Conservation (phyloP, 2,888 invertebrate species). For the Coelogynopora nodosa region DNA sequence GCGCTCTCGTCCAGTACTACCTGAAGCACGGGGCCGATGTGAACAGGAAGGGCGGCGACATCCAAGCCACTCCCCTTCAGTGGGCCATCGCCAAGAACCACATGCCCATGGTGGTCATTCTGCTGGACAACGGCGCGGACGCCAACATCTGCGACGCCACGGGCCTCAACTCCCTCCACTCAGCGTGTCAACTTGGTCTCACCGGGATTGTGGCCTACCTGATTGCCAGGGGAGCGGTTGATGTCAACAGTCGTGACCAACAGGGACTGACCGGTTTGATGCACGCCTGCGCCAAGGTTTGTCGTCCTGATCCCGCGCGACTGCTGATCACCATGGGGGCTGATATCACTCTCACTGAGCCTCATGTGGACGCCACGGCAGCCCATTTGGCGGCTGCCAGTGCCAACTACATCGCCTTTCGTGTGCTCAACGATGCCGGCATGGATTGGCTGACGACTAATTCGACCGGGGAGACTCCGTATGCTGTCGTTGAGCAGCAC, state of each 20-base stretch:
- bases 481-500: background rate
- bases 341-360: slow-evolving; percentile 77
- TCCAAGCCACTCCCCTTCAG: slow-evolving; percentile 90
- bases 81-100: slow-evolving; percentile 82
- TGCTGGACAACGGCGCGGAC: slow-evolving; percentile 81
- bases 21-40: slow-evolving; percentile 80
- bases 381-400: slow-evolving; percentile 93
- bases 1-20: slow-evolving; percentile 66
- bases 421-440: slow-evolving; percentile 75
- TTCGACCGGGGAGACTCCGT: slow-evolving; percentile 53
- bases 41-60: slow-evolving; percentile 90
- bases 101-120: slow-evolving; percentile 73
- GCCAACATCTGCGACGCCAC: slow-evolving; percentile 84
- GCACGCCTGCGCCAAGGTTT: slow-evolving; percentile 92
- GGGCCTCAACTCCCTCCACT: slow-evolving; percentile 63
- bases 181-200: slow-evolving; percentile 36
- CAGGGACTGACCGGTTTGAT: slow-evolving; percentile 65
- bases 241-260: slow-evolving; percentile 34
- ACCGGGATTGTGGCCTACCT: slow-evolving; percentile 40
- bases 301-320: slow-evolving; percentile 83
- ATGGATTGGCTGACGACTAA: slow-evolving; percentile 65
- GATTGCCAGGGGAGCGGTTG: background rate
- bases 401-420: slow-evolving; percentile 82
- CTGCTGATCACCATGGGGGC: slow-evolving; percentile 88
- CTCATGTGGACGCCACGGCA: slow-evolving; percentile 89